Percentiles rank a stretch among this genome's conserved stretches.
Conservation (phyloP, 2,113 vertebrate genomes). For the Acanthisitta chloris region DNA sequence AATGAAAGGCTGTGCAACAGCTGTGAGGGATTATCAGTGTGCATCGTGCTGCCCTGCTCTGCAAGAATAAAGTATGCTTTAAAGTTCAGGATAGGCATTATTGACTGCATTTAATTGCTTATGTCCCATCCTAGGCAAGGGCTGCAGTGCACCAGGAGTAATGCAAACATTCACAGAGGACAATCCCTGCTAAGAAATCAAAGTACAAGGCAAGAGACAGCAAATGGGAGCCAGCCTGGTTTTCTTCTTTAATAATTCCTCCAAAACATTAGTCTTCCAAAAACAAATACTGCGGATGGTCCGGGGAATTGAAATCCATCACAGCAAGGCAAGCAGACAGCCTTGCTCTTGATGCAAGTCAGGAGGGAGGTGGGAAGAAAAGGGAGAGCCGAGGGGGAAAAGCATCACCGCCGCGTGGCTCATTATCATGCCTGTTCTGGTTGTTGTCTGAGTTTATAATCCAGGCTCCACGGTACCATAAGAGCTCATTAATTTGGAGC, state of each 20-base stretch:
- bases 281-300: constrained; percentile 4
- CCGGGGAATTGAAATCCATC: constrained; percentile 32
- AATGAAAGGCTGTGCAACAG: constrained; percentile 19
- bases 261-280: neutral
- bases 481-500: constrained; percentile 49
- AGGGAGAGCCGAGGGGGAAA: neutral
- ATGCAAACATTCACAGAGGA: neutral
- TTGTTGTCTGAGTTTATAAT: neutral
- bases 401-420: neutral
- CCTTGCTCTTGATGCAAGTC: neutral
- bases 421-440: constrained; percentile 15
- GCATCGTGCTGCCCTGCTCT: neutral
- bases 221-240: neutral
- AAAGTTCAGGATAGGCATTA: neutral
- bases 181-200: neutral
- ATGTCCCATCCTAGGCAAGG: neutral
- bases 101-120: neutral
- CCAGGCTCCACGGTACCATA: neutral
- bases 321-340: neutral
- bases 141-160: neutral
- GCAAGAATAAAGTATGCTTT: constrained; percentile 4
- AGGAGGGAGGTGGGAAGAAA: constrained; percentile 32
- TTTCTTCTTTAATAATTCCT: constrained; percentile 7
- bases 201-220: neutral
- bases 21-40: constrained; percentile 46